Evolutionary conservation across 2,888 invertebrate genomes (phyloP).

Genomic region (Elysia crispata): DNA sequence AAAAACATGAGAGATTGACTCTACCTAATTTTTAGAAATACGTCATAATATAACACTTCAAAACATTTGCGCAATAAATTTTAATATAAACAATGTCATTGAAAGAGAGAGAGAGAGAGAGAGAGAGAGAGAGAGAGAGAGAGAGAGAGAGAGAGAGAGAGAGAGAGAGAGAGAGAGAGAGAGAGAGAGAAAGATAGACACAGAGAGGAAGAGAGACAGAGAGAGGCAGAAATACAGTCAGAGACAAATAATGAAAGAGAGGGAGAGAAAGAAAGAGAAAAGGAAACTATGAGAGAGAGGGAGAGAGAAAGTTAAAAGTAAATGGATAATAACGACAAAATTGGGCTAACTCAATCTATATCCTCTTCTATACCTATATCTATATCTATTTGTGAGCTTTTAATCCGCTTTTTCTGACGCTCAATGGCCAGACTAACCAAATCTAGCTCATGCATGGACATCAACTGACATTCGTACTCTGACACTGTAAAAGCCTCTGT

Average conservation of each 20-base stretch:
- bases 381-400: too few species aligned
- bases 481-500: constrained; percentile 49
- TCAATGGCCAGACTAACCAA: constrained; percentile 46
- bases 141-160: constrained; percentile 2
- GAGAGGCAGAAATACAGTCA: background rate
- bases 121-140: constrained; percentile 19
- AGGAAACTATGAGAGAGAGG: constrained; percentile 6
- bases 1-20: too few species aligned
- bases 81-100: too few species aligned
- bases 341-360: too few species aligned
- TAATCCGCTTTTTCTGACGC: background rate
- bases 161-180: background rate
- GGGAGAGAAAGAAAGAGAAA: constrained; percentile 4
- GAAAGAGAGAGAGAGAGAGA: constrained; percentile 15
- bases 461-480: constrained; percentile 49
- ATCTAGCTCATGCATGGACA: constrained; percentile 46
- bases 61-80: too few species aligned
- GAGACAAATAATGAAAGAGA: background rate
- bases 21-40: too few species aligned
- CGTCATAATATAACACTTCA: too few species aligned
- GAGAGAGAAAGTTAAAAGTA: background rate
- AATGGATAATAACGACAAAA: background rate
- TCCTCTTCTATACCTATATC: too few species aligned
- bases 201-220: background rate
- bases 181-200: background rate